phyloP scores from a whole-genome alignment of 2,888 invertebrate species.

The Drosophila kokeensis region DNA sequence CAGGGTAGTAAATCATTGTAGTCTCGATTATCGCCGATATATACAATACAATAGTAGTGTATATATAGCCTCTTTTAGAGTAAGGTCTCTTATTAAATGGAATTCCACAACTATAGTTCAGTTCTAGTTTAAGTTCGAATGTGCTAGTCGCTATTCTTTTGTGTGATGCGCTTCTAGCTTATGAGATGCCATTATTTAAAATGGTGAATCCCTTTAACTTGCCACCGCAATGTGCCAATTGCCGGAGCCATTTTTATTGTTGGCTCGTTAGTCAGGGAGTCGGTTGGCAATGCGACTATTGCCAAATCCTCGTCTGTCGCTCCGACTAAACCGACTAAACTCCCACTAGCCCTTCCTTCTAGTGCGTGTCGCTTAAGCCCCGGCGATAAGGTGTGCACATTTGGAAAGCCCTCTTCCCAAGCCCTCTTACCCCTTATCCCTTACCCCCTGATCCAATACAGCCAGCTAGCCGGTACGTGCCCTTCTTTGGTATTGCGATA shows the following conservation, averaged over 20 bases:
- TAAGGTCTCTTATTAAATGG: background rate
- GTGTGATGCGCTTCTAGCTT: background rate
- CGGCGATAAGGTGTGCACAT: constrained; percentile 78
- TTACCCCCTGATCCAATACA: background rate
- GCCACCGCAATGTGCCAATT: constrained; percentile 78
- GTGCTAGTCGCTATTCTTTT: background rate
- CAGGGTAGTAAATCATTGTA: background rate
- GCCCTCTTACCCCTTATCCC: background rate
- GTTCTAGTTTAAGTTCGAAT: background rate
- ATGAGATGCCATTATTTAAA: constrained; percentile 59
- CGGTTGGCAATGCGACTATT: constrained; percentile 61
- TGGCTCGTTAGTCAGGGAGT: constrained; percentile 69
- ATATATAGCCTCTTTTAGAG: background rate
- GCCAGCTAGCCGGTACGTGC: constrained; percentile 58
- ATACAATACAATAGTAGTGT: background rate
- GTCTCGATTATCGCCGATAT: background rate
- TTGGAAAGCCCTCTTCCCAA: constrained; percentile 35
- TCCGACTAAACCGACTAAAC: constrained; percentile 8
- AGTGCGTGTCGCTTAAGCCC: constrained; percentile 76
- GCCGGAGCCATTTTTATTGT: constrained; percentile 74
- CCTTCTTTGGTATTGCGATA: constrained; percentile 71
- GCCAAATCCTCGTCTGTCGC: constrained; percentile 55
- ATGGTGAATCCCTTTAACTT: constrained; percentile 72
- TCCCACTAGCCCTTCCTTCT: background rate
- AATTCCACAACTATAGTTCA: background rate